Percentiles rank a stretch among this genome's conserved stretches.
Evolutionary conservation across 2,888 invertebrate species (phyloP).

Genomic region (Archips crataeganus): DNA sequence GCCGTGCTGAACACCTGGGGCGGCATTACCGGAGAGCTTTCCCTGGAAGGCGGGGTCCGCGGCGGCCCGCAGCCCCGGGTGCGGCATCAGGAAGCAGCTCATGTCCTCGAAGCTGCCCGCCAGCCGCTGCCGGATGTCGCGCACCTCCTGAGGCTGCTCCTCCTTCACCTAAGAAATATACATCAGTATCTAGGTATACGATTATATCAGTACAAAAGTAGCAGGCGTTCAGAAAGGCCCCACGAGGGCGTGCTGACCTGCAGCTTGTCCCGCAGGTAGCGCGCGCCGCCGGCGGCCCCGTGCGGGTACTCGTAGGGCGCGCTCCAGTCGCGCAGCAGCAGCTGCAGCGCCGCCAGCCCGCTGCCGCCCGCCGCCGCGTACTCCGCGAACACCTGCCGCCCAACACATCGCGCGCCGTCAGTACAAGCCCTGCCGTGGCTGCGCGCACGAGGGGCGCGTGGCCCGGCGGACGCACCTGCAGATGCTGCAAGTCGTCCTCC

Average conservation of each 20-base stretch:
- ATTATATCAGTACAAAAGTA: too few relatives aligned
- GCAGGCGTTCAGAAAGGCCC: too few relatives aligned
- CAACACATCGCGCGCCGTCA: slow-evolving; percentile 87
- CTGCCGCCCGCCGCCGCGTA: slow-evolving; percentile 95
- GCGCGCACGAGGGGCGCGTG: too few relatives aligned
- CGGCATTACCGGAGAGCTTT: slow-evolving; percentile 86
- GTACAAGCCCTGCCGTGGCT: too few relatives aligned
- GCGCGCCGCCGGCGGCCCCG: slow-evolving; percentile 93
- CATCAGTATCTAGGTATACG: not conserved
- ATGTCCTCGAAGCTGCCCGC: slow-evolving; percentile 95
- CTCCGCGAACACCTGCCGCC: slow-evolving; percentile 93
- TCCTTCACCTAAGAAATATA: slow-evolving; percentile 85
- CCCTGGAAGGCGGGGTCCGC: slow-evolving; percentile 96
- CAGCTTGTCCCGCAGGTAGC: slow-evolving; percentile 91
- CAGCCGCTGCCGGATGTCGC: slow-evolving; percentile 93
- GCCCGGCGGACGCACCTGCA: slow-evolving; percentile 83
- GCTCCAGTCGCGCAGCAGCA: slow-evolving; percentile 95
- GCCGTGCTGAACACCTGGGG: too few relatives aligned
- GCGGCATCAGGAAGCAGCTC: slow-evolving; percentile 96
- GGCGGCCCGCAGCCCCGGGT: slow-evolving; percentile 95
- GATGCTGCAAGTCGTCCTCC: slow-evolving; percentile 97
- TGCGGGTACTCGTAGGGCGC: slow-evolving; percentile 95
- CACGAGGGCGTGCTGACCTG: slow-evolving; percentile 79
- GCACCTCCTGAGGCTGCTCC: slow-evolving; percentile 94
- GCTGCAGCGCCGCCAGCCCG: slow-evolving; percentile 93